These are phyloP conservation scores for Microlaimidae sp. DNA, from an alignment of 2,888 invertebrate genomes.

Conservation along the genomic window DNA sequence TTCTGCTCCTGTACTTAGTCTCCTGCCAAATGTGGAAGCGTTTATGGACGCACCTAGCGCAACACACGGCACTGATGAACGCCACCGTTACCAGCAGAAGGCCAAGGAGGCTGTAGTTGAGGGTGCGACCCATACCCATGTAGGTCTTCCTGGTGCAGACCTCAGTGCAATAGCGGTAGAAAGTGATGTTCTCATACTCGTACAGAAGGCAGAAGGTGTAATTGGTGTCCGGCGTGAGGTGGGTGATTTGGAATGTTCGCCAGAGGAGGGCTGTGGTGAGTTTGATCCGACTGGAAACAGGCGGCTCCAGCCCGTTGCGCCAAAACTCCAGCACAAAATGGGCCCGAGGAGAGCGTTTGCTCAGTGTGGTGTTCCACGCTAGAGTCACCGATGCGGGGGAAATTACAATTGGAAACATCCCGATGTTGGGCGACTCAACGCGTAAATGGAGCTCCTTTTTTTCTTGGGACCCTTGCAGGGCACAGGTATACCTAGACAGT, in stretches of 20 bases:
- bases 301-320: background rate
- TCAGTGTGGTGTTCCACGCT: conserved; percentile 2
- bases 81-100: background rate
- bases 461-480: too few relatives aligned
- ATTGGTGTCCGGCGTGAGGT: conserved; percentile 9
- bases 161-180: conserved; percentile 11
- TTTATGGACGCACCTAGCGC: conserved; percentile 6
- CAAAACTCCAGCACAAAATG: background rate
- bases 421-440: background rate
- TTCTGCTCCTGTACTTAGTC: conserved; percentile 9
- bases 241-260: conserved; percentile 1
- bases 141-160: background rate
- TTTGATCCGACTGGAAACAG: background rate
- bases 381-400: background rate
- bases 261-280: background rate
- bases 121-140: background rate
- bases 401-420: background rate
- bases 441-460: background rate
- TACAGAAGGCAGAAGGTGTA: conserved; percentile 14
- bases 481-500: too few relatives aligned
- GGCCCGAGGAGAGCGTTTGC: background rate
- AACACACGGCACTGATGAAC: conserved; percentile 3
- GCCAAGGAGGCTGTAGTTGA: background rate
- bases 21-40: conserved; percentile 16
- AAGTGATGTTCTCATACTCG: background rate